phyloP scores from a whole-genome alignment of 2,113 vertebrate genomes.

The Shinisaurus crocodilurus region DNA sequence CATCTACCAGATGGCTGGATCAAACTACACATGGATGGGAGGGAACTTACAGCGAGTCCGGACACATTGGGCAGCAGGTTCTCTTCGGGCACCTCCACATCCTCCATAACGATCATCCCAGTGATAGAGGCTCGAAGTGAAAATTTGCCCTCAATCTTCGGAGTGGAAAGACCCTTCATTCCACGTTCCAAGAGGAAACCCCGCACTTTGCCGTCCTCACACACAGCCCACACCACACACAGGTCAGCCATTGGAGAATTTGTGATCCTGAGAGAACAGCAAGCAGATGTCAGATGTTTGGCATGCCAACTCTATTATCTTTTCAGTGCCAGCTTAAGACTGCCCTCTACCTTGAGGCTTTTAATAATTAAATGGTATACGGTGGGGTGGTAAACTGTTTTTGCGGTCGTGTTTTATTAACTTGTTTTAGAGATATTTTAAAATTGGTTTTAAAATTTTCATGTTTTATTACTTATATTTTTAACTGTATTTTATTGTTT shows the following conservation, averaged over 20 bases:
- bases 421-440: too few relatives aligned
- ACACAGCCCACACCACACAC: conserved; percentile 90
- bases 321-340: too few relatives aligned
- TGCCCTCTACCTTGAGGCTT: too few relatives aligned
- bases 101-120: conserved; percentile 91
- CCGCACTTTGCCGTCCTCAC: conserved; percentile 82
- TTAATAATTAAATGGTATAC: too few relatives aligned
- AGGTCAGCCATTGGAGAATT: conserved; percentile 89
- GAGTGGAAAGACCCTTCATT: conserved; percentile 86
- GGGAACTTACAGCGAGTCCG: conserved; percentile 81
- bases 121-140: conserved; percentile 89
- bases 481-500: too few relatives aligned
- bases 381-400: too few relatives aligned
- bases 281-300: background rate
- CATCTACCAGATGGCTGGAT: background rate
- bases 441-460: too few relatives aligned
- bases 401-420: too few relatives aligned
- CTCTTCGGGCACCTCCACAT: conserved; percentile 91
- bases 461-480: too few relatives aligned
- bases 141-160: conserved; percentile 93
- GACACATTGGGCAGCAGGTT: conserved; percentile 83
- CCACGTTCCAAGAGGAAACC: conserved; percentile 92
- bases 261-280: conserved; percentile 84
- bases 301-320: too few relatives aligned
- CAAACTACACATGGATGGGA: too few relatives aligned